Base-by-base conservation (phyloP, 2,888 invertebrate species). In the Apamea monoglypha region DNA sequence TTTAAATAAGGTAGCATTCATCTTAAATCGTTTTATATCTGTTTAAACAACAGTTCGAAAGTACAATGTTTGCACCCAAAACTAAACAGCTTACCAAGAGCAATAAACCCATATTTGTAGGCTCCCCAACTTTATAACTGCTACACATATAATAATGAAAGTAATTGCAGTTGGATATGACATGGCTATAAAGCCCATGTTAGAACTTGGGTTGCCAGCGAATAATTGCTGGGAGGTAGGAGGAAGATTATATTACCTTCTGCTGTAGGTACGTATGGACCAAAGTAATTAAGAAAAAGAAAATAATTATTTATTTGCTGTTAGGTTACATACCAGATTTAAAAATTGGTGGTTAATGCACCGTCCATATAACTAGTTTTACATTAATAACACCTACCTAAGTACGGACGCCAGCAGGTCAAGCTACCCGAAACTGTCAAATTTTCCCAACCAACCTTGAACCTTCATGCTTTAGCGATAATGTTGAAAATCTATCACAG, bases 51-150 rank as follows among this genome's bases (percentile, higher is more conserved):
- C 64, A 84, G 64, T 72, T 72, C 64, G 56, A 59, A 53, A 84
- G 68, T 64, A 72, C 71, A 74, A 74, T 80, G 81, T 85, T 80
- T 72, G 50, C 68, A 75, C 59, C 75, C 75, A 21, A 85, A 83
- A 83, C 83, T 85, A 83, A 83, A 83, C 83, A 83, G 81, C 81
- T 83, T 83, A 83, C 80, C 83, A 76, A 83, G 83, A 85, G 75
- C 85, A 75, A 75, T 83, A 83, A 80, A 83, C 75, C 81, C 64
- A 85, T 85, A 83, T 81, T 83, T 81, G 85, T 81, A 69, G 83
- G 72, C 68, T 25, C 12, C 8, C 53, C 68, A 85, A 83, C 85
- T 83, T 85, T 81, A 72, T 85, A 83, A 83, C 85, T 75, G 75
- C 72, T 85, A 83, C 85, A 83, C 75, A 76, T 81, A 73, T 81